These are phyloP conservation scores for Styela plicata DNA, from an alignment of 23 tunicate species.

Conservation along the genomic window DNA sequence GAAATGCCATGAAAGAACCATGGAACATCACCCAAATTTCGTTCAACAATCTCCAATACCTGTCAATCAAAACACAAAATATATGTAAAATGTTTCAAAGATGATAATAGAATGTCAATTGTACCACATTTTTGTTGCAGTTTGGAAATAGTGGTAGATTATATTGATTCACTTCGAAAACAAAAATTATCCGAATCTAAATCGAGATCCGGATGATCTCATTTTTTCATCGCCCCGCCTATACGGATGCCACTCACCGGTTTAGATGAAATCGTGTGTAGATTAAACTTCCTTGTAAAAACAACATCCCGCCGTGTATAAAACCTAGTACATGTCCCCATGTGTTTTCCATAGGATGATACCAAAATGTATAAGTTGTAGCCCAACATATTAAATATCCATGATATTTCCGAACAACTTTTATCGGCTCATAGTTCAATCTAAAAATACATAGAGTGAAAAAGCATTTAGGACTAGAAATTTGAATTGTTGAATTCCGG, in stretches of 20 bases:
- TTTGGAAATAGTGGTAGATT: no score
- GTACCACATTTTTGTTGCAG: no score
- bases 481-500: no score
- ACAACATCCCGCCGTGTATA: background rate
- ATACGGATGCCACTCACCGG: background rate
- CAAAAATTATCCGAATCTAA: no score
- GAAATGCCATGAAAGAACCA: background rate
- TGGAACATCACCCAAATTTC: background rate
- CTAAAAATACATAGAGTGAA: no score
- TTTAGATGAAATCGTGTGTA: slow-evolving; percentile 2
- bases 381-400: slow-evolving; percentile 21
- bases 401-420: background rate
- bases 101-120: no score
- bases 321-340: background rate
- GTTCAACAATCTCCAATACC: background rate
- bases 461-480: no score
- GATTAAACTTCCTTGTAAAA: slow-evolving; percentile 11
- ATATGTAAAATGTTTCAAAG: no score
- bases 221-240: no score
- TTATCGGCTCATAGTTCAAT: background rate
- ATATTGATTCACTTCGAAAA: no score
- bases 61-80: no score
- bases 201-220: no score
- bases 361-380: slow-evolving; percentile 13
- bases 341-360: slow-evolving; percentile 21